These are phyloP conservation scores for Acromyrmex heyeri DNA, from an alignment of 1,140 invertebrate species.

Conservation along the genomic window DNA sequence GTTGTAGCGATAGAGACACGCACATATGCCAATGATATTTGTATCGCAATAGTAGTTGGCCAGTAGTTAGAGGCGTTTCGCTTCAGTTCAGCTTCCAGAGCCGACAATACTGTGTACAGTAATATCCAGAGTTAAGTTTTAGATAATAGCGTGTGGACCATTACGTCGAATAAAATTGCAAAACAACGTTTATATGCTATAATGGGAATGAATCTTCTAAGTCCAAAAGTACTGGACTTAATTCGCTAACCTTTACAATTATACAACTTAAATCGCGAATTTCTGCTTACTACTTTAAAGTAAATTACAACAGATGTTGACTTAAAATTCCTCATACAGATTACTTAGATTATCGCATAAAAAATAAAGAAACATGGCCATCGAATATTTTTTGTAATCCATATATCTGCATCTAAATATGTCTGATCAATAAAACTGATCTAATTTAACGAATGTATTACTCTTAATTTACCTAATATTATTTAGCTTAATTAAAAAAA, in stretches of 20 bases:
- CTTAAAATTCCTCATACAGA: background rate
- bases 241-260: background rate
- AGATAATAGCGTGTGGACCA: conserved; percentile 13
- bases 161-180: conserved; percentile 12
- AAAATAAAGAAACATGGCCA: background rate
- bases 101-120: background rate
- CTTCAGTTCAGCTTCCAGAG: conserved; percentile 18
- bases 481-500: conserved; percentile 21
- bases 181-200: background rate
- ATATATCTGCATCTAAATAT: background rate
- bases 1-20: conserved; percentile 11
- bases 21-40: conserved; percentile 49
- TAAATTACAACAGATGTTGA: background rate
- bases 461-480: background rate
- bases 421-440: background rate
- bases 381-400: background rate
- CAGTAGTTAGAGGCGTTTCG: conserved; percentile 39
- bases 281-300: background rate
- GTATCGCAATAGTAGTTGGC: conserved; percentile 30
- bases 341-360: background rate
- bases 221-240: background rate
- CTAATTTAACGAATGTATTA: background rate
- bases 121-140: conserved; percentile 36
- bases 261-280: background rate
- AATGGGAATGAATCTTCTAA: background rate